phyloP scores from a whole-genome alignment of 2,113 vertebrate genomes.

The Columba livia region DNA sequence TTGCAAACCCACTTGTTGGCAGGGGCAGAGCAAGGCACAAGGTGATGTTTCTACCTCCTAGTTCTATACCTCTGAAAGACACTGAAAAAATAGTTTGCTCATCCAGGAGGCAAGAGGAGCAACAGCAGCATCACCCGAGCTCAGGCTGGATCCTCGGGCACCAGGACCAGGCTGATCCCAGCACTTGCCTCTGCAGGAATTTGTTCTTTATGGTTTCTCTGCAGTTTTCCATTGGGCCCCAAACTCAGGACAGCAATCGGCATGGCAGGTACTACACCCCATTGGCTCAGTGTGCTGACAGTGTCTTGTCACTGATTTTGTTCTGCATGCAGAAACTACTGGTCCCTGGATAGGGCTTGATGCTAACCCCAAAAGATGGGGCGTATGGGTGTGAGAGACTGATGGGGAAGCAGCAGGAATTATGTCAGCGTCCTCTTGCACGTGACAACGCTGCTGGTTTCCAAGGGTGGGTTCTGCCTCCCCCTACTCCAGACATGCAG shows the following conservation, averaged over 20 bases:
- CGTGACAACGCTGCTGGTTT: neutral
- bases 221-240: neutral
- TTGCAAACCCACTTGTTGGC: neutral
- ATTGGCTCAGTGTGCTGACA: neutral
- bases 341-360: neutral
- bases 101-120: neutral
- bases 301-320: neutral
- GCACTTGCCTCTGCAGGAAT: neutral
- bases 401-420: neutral
- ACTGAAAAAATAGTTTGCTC: neutral
- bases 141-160: accelerated
- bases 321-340: accelerated
- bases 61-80: neutral
- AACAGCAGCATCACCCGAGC: neutral
- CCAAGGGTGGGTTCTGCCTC: neutral
- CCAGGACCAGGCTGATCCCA: neutral
- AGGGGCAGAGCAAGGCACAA: neutral
- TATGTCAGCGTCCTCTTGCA: neutral
- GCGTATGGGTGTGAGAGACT: neutral
- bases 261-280: accelerated
- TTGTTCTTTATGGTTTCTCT: neutral
- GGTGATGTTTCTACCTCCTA: neutral
- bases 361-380: accelerated
- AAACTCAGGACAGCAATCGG: neutral
- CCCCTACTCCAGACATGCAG: neutral